phyloP scores from a whole-genome alignment of 2,113 vertebrate species.

The Phyllostomus discolor region DNA sequence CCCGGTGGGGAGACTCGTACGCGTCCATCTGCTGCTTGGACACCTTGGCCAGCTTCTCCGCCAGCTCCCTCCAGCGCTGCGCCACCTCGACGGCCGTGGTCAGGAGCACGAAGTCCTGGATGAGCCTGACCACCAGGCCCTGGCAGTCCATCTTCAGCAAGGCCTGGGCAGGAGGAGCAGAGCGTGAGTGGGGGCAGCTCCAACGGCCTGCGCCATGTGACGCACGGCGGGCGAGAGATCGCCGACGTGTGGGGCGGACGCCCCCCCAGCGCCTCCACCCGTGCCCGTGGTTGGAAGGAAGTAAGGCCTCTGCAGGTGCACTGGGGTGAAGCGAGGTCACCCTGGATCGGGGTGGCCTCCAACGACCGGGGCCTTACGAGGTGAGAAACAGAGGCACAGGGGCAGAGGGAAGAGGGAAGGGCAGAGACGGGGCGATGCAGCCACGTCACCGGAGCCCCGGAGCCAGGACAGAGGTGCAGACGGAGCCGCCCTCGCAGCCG shows the following conservation, averaged over 20 bases:
- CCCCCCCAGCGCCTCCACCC: no score
- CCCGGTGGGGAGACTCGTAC: conserved; percentile 94
- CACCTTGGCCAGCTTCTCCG: conserved; percentile 92
- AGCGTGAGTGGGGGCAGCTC: accelerated
- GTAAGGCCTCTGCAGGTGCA: not conserved
- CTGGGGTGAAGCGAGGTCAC: accelerated
- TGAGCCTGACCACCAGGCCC: conserved; percentile 92
- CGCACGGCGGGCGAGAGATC: accelerated
- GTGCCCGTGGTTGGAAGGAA: not conserved
- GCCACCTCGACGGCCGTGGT: conserved; percentile 96
- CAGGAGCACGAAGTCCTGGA: conserved; percentile 97
- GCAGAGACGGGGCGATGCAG: not conserved
- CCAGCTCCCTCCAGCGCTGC: conserved; percentile 94
- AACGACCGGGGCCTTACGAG: accelerated
- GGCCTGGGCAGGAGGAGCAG: conserved; percentile 79
- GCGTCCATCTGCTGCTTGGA: conserved; percentile 96
- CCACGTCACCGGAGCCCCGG: not conserved
- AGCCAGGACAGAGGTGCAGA: accelerated
- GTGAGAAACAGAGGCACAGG: not conserved
- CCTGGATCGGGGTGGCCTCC: accelerated
- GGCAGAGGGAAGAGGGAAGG: not conserved
- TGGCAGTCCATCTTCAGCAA: conserved; percentile 97
- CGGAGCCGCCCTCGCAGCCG: accelerated
- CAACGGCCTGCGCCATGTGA: not conserved
- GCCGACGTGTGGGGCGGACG: accelerated